Evolutionary conservation across 2,113 vertebrate genomes (phyloP), one percentile per base, ranked within the genome.

Genomic region (Macrotus californicus): DNA sequence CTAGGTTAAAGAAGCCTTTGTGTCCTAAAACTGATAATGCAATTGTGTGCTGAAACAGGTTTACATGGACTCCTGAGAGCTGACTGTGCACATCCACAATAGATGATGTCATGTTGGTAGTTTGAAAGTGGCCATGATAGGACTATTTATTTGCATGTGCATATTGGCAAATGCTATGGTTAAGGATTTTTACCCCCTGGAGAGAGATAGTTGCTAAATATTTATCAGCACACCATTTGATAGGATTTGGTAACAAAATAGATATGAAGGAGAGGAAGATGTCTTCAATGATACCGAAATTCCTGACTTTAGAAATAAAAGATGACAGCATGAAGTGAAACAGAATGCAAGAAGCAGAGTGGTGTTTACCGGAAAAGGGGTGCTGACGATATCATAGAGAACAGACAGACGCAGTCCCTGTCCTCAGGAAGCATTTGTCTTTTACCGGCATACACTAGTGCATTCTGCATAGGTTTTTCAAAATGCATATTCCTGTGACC

Each of bases 41-140:
- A 19, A 3, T 11, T n/a, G 1, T 46, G 19, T 69, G 39, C 59
- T 61, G 70, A 48, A 50, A 34, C 31, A 56, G 54, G 26, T 22
- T 41, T 29, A 16, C 21, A 18, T 1, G 34, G 50, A 48, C 22
- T 72, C 22, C 43, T 52, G 73, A 39, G 34, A 61, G 48, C 59
- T 7, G 26, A 34, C 0, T 39, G 39, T 36, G 15, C 46, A 34
- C 13, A 1, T 15, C 7, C 43, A 12, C 6, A 0, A 24, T 18
- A 84, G 61, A 59, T 4, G 59, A 34, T 69, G 26, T 34, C 56
- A 67, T 10, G 22, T 24, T 26, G 48, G 46, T 75, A 59, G 87
- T 56, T 12, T 67, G 39, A 76, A 67, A 24, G 0, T 75, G 39
- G 8, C 48, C 39, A 39, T 2, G 14, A 13, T 4, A 76, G 10